Evolutionary conservation across 2,888 invertebrate species (phyloP).

Genomic region (Microplitis manilae): DNA sequence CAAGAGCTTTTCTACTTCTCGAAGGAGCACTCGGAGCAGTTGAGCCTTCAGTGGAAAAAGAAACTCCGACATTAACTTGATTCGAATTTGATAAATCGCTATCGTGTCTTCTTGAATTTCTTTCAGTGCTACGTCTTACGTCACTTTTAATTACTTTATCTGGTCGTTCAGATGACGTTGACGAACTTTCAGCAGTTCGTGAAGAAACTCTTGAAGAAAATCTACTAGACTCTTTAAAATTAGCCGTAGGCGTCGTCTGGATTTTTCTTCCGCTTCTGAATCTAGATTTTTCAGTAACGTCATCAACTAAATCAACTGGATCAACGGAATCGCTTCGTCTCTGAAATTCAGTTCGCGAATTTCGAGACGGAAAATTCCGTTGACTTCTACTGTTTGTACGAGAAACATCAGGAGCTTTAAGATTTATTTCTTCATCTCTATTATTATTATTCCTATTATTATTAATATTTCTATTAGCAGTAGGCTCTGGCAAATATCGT

Average conservation of each 20-base stretch:
- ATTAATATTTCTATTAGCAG: background rate
- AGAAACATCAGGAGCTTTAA: conserved; percentile 23
- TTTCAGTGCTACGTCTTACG: conserved; percentile 38
- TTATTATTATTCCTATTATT: conserved; percentile 2
- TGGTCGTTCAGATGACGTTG: conserved; percentile 4
- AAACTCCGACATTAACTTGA: conserved; percentile 58
- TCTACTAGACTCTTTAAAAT: conserved; percentile 50
- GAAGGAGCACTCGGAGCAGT: background rate
- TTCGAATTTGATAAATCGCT: conserved; percentile 54
- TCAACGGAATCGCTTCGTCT: conserved; percentile 46
- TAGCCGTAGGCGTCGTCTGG: conserved; percentile 53
- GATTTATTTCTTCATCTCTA: background rate
- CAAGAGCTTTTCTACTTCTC: background rate
- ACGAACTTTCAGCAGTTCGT: background rate
- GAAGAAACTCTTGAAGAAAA: conserved; percentile 41
- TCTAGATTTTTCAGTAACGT: conserved; percentile 49
- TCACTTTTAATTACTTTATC: conserved; percentile 27
- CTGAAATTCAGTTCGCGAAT: conserved; percentile 11
- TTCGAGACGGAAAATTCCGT: conserved; percentile 16
- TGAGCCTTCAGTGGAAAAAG: conserved; percentile 47
- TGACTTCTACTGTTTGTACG: conserved; percentile 16
- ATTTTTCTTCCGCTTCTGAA: conserved; percentile 63
- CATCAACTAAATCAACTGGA: conserved; percentile 48
- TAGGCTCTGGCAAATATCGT: conserved; percentile 41
- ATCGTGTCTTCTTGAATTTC: conserved; percentile 47